Evolutionary conservation across 2,888 invertebrate species (phyloP).

Genomic region (Colletes collaris): DNA sequence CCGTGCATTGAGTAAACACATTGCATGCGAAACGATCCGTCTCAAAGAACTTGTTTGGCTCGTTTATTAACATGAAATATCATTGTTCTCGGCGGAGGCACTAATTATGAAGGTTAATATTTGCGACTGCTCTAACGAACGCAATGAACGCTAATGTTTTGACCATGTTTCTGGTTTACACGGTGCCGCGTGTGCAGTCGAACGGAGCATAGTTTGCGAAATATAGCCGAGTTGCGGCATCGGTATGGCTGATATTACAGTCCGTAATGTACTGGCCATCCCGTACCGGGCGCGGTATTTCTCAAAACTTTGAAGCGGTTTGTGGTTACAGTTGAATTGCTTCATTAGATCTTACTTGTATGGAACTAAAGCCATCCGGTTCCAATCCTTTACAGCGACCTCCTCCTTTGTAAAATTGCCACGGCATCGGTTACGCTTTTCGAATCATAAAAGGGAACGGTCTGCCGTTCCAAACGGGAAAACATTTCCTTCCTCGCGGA

Average conservation of each 20-base stretch:
- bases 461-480: background rate
- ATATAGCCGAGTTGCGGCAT: conserved; percentile 59
- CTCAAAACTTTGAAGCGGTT: conserved; percentile 69
- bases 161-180: conserved; percentile 47
- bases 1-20: background rate
- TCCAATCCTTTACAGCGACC: conserved; percentile 6
- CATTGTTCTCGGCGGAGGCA: conserved; percentile 24
- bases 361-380: conserved; percentile 47
- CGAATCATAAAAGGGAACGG: conserved; percentile 1
- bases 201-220: conserved; percentile 57
- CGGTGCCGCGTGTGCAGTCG: conserved; percentile 55
- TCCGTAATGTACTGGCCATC: conserved; percentile 62
- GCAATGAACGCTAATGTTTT: conserved; percentile 50
- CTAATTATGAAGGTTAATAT: conserved; percentile 47
- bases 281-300: conserved; percentile 54
- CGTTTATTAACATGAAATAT: conserved; percentile 25
- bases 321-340: conserved; percentile 66
- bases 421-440: conserved; percentile 17
- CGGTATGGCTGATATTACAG: conserved; percentile 64
- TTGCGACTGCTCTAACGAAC: conserved; percentile 14
- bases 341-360: conserved; percentile 68
- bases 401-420: conserved; percentile 21
- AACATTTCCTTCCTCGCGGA: too few relatives aligned
- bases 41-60: conserved; percentile 11
- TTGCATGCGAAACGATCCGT: conserved; percentile 7